Base-by-base conservation (phyloP, 2,113 vertebrate species). In the Corvus cornix region DNA sequence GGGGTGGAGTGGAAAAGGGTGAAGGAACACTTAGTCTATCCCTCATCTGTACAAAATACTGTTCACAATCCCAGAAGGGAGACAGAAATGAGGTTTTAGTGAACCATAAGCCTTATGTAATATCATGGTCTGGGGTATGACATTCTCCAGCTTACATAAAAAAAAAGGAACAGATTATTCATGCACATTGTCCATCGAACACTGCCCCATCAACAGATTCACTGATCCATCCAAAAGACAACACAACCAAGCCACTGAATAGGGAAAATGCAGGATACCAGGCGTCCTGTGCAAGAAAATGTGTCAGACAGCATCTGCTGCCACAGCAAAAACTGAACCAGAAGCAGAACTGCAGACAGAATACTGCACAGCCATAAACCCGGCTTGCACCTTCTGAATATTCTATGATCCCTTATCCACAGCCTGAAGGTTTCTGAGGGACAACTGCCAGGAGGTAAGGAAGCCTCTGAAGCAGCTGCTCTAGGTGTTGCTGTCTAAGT, bases 251-350 rank as follows among this genome's bases (percentile, higher is more conserved):
- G 26, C 7, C 31, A 73, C 46, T 20, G 24, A 73, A 37, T 9
- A 63, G 28, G 52, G 37, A 78, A 89, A 79, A 55, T 18, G 18
- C 10, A 58, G 27, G 30, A 48, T 39, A 60, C 19, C 30, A 83
- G 46, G 63, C 37, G 58, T 35, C 11, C 30, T 52, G 82, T 2
- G 3, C 16, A 63, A 43, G 55, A 69, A 89, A 44, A 76, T 27
- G 26, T n/a, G 49, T 72, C 53, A 93, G 89, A 75, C 78, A 76
- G 49, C 58, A 68, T 59, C 55, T 91, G 93, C 83, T 87, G 78
- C 51, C 78, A 55, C 53, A 82, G 84, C 84, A 97, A 51, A 93
- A 90, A 73, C 43, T 55, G 59, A 94, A 87, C 24, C 67, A 87
- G 91, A 89, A 89, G 56, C 56, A 89, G 58, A 87, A 73, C 66